Evolutionary conservation across 92 coral and sea anemone genomes (phyloP).

Genomic region (Epizoanthus rinbou): DNA sequence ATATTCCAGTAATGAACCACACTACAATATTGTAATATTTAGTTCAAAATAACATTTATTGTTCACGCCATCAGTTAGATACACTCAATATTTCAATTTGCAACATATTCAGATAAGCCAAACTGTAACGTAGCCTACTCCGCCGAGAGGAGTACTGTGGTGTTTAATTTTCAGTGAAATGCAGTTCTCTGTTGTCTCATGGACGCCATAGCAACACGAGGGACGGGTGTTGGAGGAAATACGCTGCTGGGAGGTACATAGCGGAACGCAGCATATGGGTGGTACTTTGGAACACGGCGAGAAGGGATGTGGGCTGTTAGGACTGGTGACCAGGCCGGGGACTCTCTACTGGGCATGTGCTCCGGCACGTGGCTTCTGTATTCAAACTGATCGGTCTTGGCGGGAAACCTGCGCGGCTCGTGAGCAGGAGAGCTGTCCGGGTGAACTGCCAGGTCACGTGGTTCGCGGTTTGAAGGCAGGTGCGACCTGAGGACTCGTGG

Average conservation of each 20-base stretch:
- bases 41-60: no score
- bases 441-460: constrained; percentile 13
- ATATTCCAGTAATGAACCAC: no score
- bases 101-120: no score
- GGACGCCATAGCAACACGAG: not conserved
- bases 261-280: constrained; percentile 10
- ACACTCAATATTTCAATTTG: no score
- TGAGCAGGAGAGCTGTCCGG: not conserved
- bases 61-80: no score
- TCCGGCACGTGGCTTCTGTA: not conserved
- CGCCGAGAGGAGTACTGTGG: not conserved
- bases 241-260: constrained; percentile 4
- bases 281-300: constrained; percentile 27
- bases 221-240: not conserved
- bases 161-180: not conserved
- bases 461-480: not conserved
- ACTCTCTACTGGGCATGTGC: constrained; percentile 10
- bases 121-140: no score
- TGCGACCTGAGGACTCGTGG: constrained; percentile 26
- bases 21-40: no score
- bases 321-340: constrained; percentile 15
- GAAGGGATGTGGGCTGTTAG: constrained; percentile 9
- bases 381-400: constrained; percentile 19
- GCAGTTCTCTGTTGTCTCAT: not conserved
- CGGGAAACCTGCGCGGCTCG: constrained; percentile 10